Percentiles rank a stretch among this genome's conserved stretches.
Evolutionary conservation across 2,888 invertebrate species (phyloP).

Genomic region (Polyploca ridens): DNA sequence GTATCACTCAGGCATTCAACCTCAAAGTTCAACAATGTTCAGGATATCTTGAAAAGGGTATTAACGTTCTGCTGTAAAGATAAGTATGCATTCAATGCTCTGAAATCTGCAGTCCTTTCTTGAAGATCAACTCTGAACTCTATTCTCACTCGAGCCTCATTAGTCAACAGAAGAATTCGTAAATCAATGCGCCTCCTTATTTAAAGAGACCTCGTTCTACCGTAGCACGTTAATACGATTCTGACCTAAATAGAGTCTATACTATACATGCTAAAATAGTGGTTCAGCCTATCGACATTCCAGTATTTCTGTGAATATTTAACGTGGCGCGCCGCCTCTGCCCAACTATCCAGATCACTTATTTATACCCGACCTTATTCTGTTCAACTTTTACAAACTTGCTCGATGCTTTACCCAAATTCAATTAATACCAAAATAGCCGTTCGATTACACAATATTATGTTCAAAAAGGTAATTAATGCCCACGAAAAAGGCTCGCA

Average conservation of each 20-base stretch:
- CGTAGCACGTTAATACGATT: neutral
- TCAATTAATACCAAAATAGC: constrained; percentile 22
- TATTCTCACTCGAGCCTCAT: neutral
- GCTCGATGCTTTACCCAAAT: constrained; percentile 24
- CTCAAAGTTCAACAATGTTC: no score
- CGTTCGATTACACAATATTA: neutral
- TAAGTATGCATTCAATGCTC: no score
- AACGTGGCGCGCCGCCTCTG: constrained; percentile 43
- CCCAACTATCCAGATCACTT: constrained; percentile 48
- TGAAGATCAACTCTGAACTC: neutral
- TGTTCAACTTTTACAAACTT: constrained; percentile 40
- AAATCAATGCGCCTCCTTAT: no score
- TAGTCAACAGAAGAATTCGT: no score
- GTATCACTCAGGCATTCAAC: no score
- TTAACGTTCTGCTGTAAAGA: neutral
- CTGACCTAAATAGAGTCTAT: neutral
- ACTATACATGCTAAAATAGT: constrained; percentile 43
- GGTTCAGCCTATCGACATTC: constrained; percentile 33
- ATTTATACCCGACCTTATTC: constrained; percentile 52
- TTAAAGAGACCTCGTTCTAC: no score
- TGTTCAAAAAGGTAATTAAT: neutral
- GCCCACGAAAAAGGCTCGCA: neutral
- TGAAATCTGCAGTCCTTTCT: no score
- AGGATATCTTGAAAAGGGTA: neutral
- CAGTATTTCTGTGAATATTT: constrained; percentile 53